Conservation (phyloP, 2,797 vertebrate species). For the Falco berigora region DNA sequence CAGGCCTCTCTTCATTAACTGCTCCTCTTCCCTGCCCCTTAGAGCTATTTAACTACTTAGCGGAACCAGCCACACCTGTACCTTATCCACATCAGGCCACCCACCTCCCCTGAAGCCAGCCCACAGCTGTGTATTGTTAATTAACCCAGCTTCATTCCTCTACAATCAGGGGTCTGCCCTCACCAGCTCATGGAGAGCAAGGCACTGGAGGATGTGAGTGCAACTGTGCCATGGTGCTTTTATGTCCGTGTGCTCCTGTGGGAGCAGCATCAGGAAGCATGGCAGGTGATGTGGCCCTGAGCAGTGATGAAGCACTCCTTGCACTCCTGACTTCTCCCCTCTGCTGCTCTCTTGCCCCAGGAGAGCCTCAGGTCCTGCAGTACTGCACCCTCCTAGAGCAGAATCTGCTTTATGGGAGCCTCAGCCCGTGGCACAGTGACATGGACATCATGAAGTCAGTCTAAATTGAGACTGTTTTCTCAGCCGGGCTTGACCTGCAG, state of each 20-base stretch:
- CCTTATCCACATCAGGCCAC: too few species aligned
- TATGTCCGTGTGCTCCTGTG: neutral
- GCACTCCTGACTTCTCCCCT: neutral
- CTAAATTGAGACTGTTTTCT: neutral
- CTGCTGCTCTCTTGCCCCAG: neutral
- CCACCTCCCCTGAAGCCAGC: too few species aligned
- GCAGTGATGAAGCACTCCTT: neutral
- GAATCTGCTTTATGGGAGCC: neutral
- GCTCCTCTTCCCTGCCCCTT: too few species aligned
- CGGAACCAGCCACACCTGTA: too few species aligned
- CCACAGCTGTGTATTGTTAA: too few species aligned
- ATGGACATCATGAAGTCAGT: accelerated
- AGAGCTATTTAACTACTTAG: too few species aligned
- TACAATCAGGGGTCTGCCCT: neutral
- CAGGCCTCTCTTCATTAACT: too few species aligned
- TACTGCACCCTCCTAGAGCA: too few species aligned
- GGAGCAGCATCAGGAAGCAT: neutral
- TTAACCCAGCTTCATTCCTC: too few species aligned
- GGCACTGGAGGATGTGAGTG: neutral
- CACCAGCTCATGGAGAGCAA: neutral
- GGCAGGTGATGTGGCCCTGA: too few species aligned
- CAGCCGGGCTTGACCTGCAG: neutral
- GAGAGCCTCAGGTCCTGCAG: neutral
- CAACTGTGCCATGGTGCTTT: accelerated
- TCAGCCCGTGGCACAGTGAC: neutral